Base-by-base conservation (phyloP, 2,888 invertebrate genomes). In the Calliopum simillimum region DNA sequence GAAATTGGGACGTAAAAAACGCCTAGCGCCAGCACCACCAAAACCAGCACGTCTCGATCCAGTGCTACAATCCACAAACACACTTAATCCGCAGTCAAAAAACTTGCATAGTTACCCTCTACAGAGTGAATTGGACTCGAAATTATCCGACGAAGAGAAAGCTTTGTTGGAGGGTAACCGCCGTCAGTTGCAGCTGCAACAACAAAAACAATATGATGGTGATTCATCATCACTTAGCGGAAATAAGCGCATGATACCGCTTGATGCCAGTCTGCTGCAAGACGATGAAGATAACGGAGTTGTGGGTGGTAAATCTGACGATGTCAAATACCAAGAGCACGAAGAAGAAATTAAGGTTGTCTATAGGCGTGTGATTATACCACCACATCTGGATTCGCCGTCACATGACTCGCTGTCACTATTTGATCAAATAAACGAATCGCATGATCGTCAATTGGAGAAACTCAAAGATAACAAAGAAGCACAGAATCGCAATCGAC, bases 391-490 rank as follows among this genome's bases (percentile, higher is more conserved):
- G 19, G 77, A 78, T 14, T 80, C 80, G 19, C 80, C 80, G n/a
- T 76, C 78, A 5, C 80, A 78, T 61, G 76, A 78, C 6, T 53
- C 59, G 0, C 75, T 74, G 72, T 71, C 75, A 3, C 53, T 76
- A 61, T 59, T 77, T 16, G 76, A 75, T 21, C 65, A 74, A 55
- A 75, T 74, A 2, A 71, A 56, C 14, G 73, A 76, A 21, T 72
- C 75, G 5, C 79, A 80, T 59, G 81, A 82, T 70, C 81, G 84
- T 0, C 86, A 87, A 58, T 87, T 88, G 81, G 89, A 89, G 71
- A 88, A 88, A 72, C 86, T 89, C 72, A 91, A 91, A 77, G 87
- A 86, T 62, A 88, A 86, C 70, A 91, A 90, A 77, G 89, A 91
- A 79, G 89, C 89, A 71, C 84, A 87, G 53, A 91, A 90, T 77